phyloP scores from a whole-genome alignment of 2,888 invertebrate genomes.

The Abrostola triplasia region DNA sequence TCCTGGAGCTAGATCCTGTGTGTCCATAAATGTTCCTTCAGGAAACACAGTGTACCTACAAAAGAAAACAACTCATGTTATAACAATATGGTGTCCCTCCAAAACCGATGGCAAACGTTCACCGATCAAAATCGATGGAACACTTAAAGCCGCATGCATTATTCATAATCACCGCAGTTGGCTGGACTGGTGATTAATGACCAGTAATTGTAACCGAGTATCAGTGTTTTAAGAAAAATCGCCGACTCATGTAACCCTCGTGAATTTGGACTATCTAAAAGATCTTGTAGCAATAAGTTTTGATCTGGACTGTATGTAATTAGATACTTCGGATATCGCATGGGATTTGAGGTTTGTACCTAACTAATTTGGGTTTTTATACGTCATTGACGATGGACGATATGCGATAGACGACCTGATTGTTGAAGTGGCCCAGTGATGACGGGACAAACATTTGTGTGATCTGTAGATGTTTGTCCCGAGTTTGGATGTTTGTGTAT shows the following conservation, averaged over 20 bases:
- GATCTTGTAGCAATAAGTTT: conserved; percentile 27
- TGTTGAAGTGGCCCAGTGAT: too few species aligned
- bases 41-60: background rate
- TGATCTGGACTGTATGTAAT: conserved; percentile 43
- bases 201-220: conserved; percentile 77
- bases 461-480: too few species aligned
- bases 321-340: conserved; percentile 43
- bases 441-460: too few species aligned
- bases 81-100: conserved; percentile 13
- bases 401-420: too few species aligned
- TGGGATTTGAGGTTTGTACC: conserved; percentile 11
- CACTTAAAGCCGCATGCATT: conserved; percentile 49
- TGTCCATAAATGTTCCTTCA: too few species aligned
- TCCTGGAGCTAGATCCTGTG: too few species aligned
- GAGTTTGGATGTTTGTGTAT: too few species aligned
- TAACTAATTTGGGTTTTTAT: too few species aligned
- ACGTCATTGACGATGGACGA: too few species aligned
- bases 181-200: conserved; percentile 72
- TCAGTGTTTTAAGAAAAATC: conserved; percentile 76
- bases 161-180: conserved; percentile 57
- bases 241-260: conserved; percentile 61
- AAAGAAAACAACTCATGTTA: background rate
- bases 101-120: conserved; percentile 24
- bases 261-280: conserved; percentile 48
- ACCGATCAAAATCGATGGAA: conserved; percentile 48